These are phyloP conservation scores for Cossypha heuglini DNA, from an alignment of 2,797 vertebrate species.

Conservation along the genomic window DNA sequence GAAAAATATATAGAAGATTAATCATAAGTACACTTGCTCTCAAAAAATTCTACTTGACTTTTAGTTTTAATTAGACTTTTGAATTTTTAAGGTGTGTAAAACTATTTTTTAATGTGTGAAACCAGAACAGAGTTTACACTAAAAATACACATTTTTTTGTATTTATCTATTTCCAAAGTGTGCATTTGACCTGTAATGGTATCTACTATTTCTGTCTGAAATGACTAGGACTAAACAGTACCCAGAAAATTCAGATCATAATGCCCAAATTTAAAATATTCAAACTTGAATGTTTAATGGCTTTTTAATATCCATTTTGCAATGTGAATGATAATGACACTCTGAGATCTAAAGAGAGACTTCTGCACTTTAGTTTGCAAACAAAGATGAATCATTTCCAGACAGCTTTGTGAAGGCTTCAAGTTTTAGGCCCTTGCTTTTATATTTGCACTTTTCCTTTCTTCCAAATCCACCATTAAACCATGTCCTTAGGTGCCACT, in stretches of 20 bases:
- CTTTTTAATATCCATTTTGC: not conserved
- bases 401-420: not conserved
- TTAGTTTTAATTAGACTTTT: not conserved
- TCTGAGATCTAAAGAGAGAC: not conserved
- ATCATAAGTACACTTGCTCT: not conserved
- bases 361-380: not conserved
- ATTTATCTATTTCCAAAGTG: not conserved
- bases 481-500: not conserved
- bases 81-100: not conserved
- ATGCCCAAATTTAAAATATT: not conserved
- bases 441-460: not conserved
- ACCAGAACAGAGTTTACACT: not conserved
- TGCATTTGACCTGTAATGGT: not conserved
- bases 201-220: not conserved
- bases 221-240: not conserved
- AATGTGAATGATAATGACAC: not conserved
- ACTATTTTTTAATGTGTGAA: not conserved
- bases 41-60: not conserved
- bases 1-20: not conserved
- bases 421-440: not conserved
- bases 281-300: not conserved
- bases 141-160: not conserved
- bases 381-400: not conserved
- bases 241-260: not conserved
- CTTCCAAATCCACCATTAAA: not conserved